These are phyloP conservation scores for Pachliopta kotzebuea DNA, from an alignment of 2,888 invertebrate genomes.

Conservation along the genomic window DNA sequence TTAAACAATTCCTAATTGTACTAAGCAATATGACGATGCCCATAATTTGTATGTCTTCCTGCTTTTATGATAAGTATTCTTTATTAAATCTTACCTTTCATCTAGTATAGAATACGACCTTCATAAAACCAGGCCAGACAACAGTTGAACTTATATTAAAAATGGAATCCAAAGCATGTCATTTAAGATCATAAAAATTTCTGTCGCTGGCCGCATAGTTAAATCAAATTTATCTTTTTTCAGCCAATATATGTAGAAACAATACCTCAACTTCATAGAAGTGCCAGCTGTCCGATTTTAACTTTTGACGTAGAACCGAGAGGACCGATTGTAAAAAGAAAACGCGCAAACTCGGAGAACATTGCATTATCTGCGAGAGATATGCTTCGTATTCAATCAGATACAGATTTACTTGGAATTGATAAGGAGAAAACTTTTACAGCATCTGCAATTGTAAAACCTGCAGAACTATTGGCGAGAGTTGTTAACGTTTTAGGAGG, in stretches of 20 bases:
- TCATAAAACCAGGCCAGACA: no score
- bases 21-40: no score
- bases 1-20: no score
- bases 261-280: constrained; percentile 71
- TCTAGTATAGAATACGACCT: no score
- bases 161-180: no score
- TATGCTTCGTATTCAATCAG: constrained; percentile 85
- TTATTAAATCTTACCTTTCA: no score
- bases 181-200: no score
- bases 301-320: constrained; percentile 80
- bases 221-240: constrained; percentile 39
- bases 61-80: no score
- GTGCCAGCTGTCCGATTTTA: constrained; percentile 87
- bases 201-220: neutral
- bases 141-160: no score
- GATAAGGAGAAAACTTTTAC: constrained; percentile 89
- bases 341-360: constrained; percentile 84
- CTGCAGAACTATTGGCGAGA: constrained; percentile 87
- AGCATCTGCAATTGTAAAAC: constrained; percentile 85
- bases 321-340: constrained; percentile 71
- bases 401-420: constrained; percentile 88
- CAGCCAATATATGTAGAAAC: constrained; percentile 89
- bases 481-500: constrained; percentile 89
- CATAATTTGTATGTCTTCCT: no score
- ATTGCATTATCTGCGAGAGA: constrained; percentile 70